phyloP scores from a whole-genome alignment of 2,888 invertebrate species.

The Strigamia transsilvanica region DNA sequence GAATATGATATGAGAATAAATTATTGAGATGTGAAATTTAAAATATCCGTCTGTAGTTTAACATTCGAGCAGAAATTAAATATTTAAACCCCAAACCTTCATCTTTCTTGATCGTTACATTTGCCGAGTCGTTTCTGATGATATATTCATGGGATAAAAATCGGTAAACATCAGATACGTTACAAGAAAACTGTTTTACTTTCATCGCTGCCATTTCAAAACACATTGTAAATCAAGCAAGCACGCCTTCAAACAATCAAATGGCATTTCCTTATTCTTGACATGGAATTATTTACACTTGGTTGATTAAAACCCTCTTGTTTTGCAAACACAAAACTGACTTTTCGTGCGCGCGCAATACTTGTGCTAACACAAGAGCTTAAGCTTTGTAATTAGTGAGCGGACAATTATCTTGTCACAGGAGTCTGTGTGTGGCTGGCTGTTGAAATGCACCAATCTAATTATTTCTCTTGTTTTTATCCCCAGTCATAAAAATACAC shows the following conservation, averaged over 20 bases:
- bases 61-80: conserved; percentile 38
- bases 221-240: neutral
- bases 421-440: conserved; percentile 33
- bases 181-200: neutral
- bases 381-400: conserved; percentile 43
- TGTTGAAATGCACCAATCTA: conserved; percentile 46
- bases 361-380: conserved; percentile 12
- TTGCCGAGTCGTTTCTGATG: neutral
- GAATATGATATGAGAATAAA: neutral
- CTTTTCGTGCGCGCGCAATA: conserved; percentile 24
- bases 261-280: neutral
- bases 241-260: neutral
- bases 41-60: conserved; percentile 15
- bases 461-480: conserved; percentile 41
- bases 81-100: conserved; percentile 37
- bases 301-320: conserved; percentile 29
- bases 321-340: conserved; percentile 18
- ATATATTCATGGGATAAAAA: conserved; percentile 40
- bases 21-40: conserved; percentile 33
- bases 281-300: conserved; percentile 20
- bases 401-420: conserved; percentile 48
- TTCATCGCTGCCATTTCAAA: neutral
- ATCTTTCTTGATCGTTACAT: conserved; percentile 37
- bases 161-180: conserved; percentile 32
- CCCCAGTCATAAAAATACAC: conserved; percentile 27